Percentiles rank a stretch among this genome's conserved stretches.
phyloP scores from a whole-genome alignment of 2,797 vertebrate genomes.

The Ambastaia sidthimunki region DNA sequence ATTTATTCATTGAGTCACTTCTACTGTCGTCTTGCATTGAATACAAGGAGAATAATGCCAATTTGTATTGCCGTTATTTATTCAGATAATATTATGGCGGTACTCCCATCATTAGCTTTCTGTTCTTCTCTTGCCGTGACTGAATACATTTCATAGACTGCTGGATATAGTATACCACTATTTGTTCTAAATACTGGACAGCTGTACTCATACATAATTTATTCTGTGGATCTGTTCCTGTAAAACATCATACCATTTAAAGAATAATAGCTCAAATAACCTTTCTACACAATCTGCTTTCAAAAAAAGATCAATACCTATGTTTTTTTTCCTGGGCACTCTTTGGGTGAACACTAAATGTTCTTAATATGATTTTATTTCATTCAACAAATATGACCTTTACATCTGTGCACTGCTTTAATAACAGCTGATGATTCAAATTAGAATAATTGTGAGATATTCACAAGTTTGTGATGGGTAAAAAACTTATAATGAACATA shows the following conservation, averaged over 20 bases:
- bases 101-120: neutral
- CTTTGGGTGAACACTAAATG: neutral
- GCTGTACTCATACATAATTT: neutral
- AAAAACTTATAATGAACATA: neutral
- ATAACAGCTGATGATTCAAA: conserved; percentile 16
- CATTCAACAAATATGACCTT: neutral
- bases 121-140: neutral
- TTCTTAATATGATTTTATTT: neutral
- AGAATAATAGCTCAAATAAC: neutral
- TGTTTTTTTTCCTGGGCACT: neutral
- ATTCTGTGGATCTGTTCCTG: neutral
- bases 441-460: conserved; percentile 3
- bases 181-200: neutral
- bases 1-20: neutral
- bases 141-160: neutral
- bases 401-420: neutral
- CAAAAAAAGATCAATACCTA: neutral
- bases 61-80: neutral
- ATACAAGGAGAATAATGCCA: neutral
- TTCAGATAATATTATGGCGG: neutral
- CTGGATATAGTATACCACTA: neutral
- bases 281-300: neutral
- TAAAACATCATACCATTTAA: conserved; percentile 1
- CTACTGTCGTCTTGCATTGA: neutral
- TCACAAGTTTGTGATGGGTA: neutral